phyloP scores from a whole-genome alignment of 2,113 vertebrate genomes.

The Crypturellus undulatus region DNA sequence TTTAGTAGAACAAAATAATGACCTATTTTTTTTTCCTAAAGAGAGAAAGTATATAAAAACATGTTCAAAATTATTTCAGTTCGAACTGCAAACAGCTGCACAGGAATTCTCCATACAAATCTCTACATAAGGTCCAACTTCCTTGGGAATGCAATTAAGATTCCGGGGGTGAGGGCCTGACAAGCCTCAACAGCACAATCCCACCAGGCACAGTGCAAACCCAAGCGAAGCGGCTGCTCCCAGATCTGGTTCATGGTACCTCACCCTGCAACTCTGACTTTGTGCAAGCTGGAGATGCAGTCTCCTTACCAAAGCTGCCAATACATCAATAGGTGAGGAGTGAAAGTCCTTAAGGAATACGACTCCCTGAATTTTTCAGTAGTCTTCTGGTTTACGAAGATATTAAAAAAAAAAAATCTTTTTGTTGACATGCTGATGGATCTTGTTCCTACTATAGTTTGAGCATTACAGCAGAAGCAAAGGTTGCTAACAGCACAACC shows the following conservation, averaged over 20 bases:
- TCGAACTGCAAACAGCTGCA: neutral
- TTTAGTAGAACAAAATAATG: neutral
- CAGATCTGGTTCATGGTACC: neutral
- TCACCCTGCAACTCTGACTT: neutral
- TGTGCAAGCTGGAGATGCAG: too few relatives aligned
- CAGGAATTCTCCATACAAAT: neutral
- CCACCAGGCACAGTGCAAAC: neutral
- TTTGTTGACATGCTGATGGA: neutral
- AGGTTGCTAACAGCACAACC: neutral
- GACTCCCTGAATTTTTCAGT: constrained; percentile 2
- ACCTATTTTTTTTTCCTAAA: neutral
- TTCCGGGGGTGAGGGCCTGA: neutral
- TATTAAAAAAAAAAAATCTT: neutral
- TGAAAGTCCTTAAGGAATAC: neutral
- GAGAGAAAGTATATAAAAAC: neutral
- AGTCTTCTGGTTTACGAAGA: neutral
- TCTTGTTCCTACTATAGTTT: neutral
- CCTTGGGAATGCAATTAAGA: neutral
- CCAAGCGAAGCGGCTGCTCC: neutral
- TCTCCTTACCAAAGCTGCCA: too few relatives aligned
- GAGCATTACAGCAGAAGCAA: neutral
- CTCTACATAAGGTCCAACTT: neutral
- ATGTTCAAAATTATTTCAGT: neutral
- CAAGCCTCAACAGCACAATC: neutral
- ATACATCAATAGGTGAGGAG: neutral